A percentile compares a stretch with the other conserved stretches of the same genome.
Evolutionary conservation across 2,113 vertebrate genomes (phyloP).

Genomic region (Ivindomyrus marchei): DNA sequence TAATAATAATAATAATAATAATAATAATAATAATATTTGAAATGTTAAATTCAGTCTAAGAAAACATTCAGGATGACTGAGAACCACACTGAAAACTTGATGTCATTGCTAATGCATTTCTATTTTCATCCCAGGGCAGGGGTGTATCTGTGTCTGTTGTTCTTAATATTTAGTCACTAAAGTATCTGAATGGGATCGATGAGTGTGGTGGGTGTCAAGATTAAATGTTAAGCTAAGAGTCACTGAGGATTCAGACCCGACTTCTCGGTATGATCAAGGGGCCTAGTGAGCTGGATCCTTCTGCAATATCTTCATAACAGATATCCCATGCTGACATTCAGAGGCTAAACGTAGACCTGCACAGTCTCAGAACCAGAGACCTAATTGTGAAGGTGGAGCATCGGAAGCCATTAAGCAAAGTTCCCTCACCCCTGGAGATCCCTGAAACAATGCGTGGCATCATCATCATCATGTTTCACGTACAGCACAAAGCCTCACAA

Average conservation of each 20-base stretch:
- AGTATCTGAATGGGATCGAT: slow-evolving; percentile 65
- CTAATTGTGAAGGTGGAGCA: too few relatives aligned
- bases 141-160: slow-evolving; percentile 16
- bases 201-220: slow-evolving; percentile 58
- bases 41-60: background rate
- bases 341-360: slow-evolving; percentile 67
- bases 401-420: background rate
- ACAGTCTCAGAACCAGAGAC: slow-evolving; percentile 34
- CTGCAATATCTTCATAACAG: slow-evolving; percentile 51
- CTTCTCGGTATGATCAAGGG: slow-evolving; percentile 66
- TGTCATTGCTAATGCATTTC: slow-evolving; percentile 37
- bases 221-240: slow-evolving; percentile 55
- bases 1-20: background rate
- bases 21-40: background rate
- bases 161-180: slow-evolving; percentile 61
- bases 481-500: background rate
- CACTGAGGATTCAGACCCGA: slow-evolving; percentile 56
- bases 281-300: slow-evolving; percentile 51
- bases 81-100: slow-evolving; percentile 16
- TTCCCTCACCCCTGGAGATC: background rate
- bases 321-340: slow-evolving; percentile 70
- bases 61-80: slow-evolving; percentile 16
- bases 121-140: slow-evolving; percentile 34
- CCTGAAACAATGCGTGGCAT: background rate
- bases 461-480: background rate